phyloP scores from a whole-genome alignment of 2,888 invertebrate genomes.

The Phaonia tiefii region DNA sequence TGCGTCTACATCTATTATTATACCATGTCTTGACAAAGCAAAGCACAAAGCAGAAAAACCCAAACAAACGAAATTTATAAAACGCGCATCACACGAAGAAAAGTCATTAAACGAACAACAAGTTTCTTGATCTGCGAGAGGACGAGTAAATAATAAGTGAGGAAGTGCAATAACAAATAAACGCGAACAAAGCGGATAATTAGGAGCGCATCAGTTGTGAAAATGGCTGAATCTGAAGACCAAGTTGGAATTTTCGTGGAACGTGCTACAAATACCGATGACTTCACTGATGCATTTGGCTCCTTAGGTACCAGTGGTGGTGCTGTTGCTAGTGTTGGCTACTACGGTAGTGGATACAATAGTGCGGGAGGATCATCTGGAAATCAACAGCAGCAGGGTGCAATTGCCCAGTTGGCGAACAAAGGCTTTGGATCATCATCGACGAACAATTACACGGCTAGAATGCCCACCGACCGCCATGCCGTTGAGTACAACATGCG shows the following conservation, averaged over 20 bases:
- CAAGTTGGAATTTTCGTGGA: conserved; percentile 73
- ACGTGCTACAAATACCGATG: conserved; percentile 72
- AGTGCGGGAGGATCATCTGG: conserved; percentile 17
- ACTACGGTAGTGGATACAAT: conserved; percentile 58
- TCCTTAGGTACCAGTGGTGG: conserved; percentile 66
- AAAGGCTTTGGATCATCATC: conserved; percentile 71
- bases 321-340: conserved; percentile 28
- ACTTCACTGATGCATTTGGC: conserved; percentile 76
- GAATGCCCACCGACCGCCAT: conserved; percentile 86
- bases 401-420: conserved; percentile 75
- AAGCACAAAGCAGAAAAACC: conserved; percentile 49
- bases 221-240: conserved; percentile 69
- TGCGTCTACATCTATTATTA: too few relatives aligned
- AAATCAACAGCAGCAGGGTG: conserved; percentile 68
- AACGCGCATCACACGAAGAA: conserved; percentile 58
- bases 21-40: too few relatives aligned
- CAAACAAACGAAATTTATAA: conserved; percentile 53
- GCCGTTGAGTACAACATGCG: conserved; percentile 92
- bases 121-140: conserved; percentile 21
- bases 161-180: conserved; percentile 20
- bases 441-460: conserved; percentile 77
- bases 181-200: conserved; percentile 25
- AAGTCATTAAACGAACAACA: conserved; percentile 49
- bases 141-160: not conserved
- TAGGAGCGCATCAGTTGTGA: not conserved